Base-by-base conservation (phyloP, 2,797 vertebrate species). In the Poecilia picta region DNA sequence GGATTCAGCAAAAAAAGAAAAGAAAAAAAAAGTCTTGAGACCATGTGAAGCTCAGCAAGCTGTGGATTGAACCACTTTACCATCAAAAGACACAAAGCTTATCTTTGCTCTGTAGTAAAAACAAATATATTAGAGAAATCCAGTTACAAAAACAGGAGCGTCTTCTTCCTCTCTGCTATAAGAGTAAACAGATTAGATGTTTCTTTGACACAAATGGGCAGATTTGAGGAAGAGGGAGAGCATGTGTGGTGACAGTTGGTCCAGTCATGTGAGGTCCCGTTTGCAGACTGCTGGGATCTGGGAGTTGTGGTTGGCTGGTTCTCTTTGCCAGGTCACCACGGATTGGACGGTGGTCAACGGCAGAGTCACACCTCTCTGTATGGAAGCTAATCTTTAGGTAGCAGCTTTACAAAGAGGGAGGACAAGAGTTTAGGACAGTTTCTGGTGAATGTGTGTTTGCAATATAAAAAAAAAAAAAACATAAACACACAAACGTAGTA, bases 171-270 rank as follows among this genome's bases (percentile, higher is more conserved):
- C 16, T 51, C 53, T 39, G 53, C 84, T 68, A 79, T 41, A 25
- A 86, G 80, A 55, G 88, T 85, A 84, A 89, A 88, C 82, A 72
- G 82, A 82, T 80, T 78, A 45, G 86, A 85, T 87, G 84, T 84
- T 87, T 77, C 72, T 86, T 6, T n/a, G 74, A 87, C 82, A 85
- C 84, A 85, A 88, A 81, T 43, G 80, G 81, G 84, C 89, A 92
- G 91, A 91, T 92, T 89, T 89, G 71, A 75, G 83, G 80, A 87
- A 80, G 87, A 90, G 83, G 86, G 84, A 87, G 88, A 91, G 83
- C 93, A 92, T 94, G 93, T 94, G 94, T 88, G 90, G 86, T 90
- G 93, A 94, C 94, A 95, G 94, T 94, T 94, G 93, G 92, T 93
- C 89, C 78, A 84, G 81, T 93, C 93, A 92, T 92, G 91, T 92